Base-by-base conservation (phyloP, 1,140 invertebrate genomes). In the honey bee (Apis mellifera) region DNA sequence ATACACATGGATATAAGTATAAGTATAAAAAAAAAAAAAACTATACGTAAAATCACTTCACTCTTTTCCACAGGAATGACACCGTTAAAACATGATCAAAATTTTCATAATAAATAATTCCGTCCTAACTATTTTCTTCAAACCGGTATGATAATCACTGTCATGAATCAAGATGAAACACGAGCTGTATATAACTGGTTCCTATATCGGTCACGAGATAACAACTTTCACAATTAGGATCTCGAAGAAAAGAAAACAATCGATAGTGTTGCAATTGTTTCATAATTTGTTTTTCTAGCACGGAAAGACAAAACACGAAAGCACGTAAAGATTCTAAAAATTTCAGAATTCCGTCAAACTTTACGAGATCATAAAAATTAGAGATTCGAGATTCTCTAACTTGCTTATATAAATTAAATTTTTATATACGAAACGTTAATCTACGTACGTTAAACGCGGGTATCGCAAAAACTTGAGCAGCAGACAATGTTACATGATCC, bases 361-460 rank as follows among this genome's bases (percentile, higher is more conserved):
- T 42, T 19, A 32, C 4, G n/a, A 42, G 68, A 48, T 7, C n/a
- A 7, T 12, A 9, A 50, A 32, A 76, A 50, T 64, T 57, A 32
- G 19, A 59, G 5, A 72, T 19, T 15, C 8, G 17, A 8, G 26
- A 1, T 4, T 0, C 4, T 0, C 42, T 11, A 48, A 42, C 42
- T 2, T 59, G 64, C 17, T n/a, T n/a, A 9, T 52, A 13, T 57
- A 57, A 68, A 77, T 23, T 17, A 76, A 19, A 50, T 21, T 69
- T 50, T 7, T 19, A 15, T n/a, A 15, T 9, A n/a, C 19, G 32
- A 52, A 68, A 3, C 0, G 12, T 71, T 13, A 15, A 73, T 26
- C 52, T 80, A 81, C 72, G 72, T 75, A 81, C 78, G 42, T 82
- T 76, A n/a, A 23, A 75, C 48, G 54, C 42, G 9, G 60, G 50